Conservation (phyloP, 2,113 vertebrate species). For the Euleptes europaea region DNA sequence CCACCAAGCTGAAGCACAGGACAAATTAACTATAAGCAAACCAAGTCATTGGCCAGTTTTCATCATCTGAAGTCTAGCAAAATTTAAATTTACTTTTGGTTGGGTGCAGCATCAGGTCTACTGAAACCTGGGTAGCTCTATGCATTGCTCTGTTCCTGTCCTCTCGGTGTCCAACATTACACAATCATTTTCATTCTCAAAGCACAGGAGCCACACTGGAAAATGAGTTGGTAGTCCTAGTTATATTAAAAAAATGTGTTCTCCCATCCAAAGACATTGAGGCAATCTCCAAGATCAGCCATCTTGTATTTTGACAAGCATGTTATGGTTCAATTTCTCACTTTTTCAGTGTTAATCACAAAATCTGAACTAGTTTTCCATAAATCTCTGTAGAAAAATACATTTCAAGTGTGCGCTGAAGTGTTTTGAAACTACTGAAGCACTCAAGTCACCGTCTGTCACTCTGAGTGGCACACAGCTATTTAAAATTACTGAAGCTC, state of each 20-base stretch:
- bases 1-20: neutral
- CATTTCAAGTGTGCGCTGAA: slow-evolving; percentile 56
- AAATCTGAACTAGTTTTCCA: slow-evolving; percentile 64
- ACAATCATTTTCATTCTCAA: neutral
- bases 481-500: slow-evolving; percentile 80
- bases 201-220: neutral
- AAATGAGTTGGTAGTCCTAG: neutral
- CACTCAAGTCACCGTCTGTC: slow-evolving; percentile 65
- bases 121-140: neutral
- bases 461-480: slow-evolving; percentile 66
- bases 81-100: neutral
- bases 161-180: neutral
- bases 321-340: slow-evolving; percentile 43
- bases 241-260: neutral
- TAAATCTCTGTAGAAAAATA: slow-evolving; percentile 60
- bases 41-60: neutral
- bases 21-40: neutral
- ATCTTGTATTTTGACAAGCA: slow-evolving; percentile 25
- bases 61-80: neutral
- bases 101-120: neutral
- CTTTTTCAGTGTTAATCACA: slow-evolving; percentile 62
- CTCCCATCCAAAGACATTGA: neutral
- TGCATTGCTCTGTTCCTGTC: neutral
- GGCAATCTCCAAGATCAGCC: slow-evolving; percentile 6
- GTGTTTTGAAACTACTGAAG: slow-evolving; percentile 68